phyloP scores from a whole-genome alignment of 2,888 invertebrate species.

The Bhutanitis thaidina region DNA sequence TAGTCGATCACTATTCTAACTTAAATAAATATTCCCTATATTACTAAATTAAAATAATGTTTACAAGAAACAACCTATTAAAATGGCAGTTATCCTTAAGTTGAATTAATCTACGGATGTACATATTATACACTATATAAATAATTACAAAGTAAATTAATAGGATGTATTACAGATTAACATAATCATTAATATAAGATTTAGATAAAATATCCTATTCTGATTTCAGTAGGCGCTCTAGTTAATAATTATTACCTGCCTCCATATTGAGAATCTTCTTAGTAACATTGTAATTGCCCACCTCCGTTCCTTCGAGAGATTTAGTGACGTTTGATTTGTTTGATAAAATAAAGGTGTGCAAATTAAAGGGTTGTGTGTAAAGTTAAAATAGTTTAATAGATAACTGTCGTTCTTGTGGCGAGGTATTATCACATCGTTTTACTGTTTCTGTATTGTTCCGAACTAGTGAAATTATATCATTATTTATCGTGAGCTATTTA shows the following conservation, averaged over 20 bases:
- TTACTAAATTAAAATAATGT: conserved; percentile 19
- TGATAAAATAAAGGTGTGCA: conserved; percentile 73
- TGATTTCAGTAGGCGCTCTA: conserved; percentile 73
- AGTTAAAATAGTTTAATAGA: conserved; percentile 76
- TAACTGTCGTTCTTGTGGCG: conserved; percentile 61
- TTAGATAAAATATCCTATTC: conserved; percentile 65
- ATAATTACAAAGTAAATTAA: conserved; percentile 72
- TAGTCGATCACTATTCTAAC: conserved; percentile 5
- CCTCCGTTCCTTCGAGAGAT: conserved; percentile 40
- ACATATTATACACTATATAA: conserved; percentile 74
- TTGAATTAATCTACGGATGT: conserved; percentile 61
- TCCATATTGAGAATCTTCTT: conserved; percentile 50
- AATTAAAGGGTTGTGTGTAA: conserved; percentile 80
- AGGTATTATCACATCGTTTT: conserved; percentile 40
- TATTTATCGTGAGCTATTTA: conserved; percentile 55
- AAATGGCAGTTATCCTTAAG: conserved; percentile 63
- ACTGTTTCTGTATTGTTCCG: conserved; percentile 10
- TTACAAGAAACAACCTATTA: conserved; percentile 34
- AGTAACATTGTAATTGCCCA: conserved; percentile 50
- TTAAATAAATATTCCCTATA: conserved; percentile 11
- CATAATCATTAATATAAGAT: conserved; percentile 75
- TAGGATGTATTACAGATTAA: conserved; percentile 73
- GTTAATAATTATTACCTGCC: conserved; percentile 44
- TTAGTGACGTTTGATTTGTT: conserved; percentile 50
- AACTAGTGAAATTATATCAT: conserved; percentile 32